Base-by-base conservation (phyloP, 2,113 vertebrate species). In the Apus apus region DNA sequence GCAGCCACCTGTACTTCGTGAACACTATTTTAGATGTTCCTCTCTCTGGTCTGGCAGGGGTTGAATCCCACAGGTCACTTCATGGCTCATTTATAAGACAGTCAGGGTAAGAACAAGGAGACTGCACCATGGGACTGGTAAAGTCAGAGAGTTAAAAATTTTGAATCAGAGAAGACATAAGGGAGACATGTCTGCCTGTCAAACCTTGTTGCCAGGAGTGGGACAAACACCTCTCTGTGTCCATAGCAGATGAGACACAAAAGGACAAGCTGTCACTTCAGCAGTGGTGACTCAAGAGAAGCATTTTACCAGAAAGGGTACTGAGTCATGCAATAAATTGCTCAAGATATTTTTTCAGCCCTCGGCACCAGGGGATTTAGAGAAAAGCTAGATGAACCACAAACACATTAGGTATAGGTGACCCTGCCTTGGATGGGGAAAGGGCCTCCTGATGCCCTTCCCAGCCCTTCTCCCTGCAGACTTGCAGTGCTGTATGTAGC, bases 111-210 rank as follows among this genome's bases (percentile, higher is more conserved):
- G 20, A 79, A 36, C 75, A 75, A 62, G 30, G 30, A 83, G n/a
- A 58, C 4, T 4, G 18, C 6, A 53, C 53, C 62, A 50, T 0
- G 5, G n/a, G n/a, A 54, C 10, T 0, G 1, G 43, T 20, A 62
- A 71, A 23, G 8, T 43, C 75, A 75, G 62, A 71, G 46, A 21
- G 19, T 46, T 51, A 56, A 3, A 13, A 50, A 58, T 34, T 74
- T 32, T 36, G 38, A 92, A 58, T 32, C 34, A 38, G 29, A 83
- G 80, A 51, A 66, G 20, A 18, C 6, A 2, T 4, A 89, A 54
- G 11, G 22, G 45, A 65, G 22, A 25, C 32, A 17, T 13, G 25
- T 29, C 25, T 76, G 66, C 67, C 58, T 89, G 80, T 60, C 73
- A 89, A 76, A 65, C 16, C 34, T 86, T 40, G 50, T 56, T 38